A percentile compares a stretch with the other conserved stretches of the same genome.
phyloP scores from a whole-genome alignment of 2,113 vertebrate species.

The Acanthisitta chloris region DNA sequence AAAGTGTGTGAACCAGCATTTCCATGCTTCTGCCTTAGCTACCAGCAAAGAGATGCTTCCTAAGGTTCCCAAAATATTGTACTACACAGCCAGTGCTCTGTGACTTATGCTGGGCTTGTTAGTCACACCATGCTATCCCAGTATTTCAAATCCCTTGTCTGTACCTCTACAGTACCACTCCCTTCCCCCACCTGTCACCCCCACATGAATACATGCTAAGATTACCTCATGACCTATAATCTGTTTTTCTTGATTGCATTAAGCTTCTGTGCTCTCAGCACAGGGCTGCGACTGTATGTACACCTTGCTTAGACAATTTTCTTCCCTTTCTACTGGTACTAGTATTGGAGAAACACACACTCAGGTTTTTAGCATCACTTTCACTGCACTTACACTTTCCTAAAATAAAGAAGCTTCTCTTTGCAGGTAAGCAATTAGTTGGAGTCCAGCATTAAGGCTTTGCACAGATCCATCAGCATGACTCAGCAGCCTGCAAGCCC shows the following conservation, averaged over 20 bases:
- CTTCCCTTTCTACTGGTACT: not conserved
- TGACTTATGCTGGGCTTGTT: not conserved
- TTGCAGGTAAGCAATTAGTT: not conserved
- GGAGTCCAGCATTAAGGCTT: not conserved
- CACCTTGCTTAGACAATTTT: not conserved
- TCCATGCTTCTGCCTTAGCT: not conserved
- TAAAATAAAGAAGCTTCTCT: not conserved
- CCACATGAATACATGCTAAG: not conserved
- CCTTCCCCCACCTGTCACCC: accelerated
- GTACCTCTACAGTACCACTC: not conserved
- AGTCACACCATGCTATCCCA: not conserved
- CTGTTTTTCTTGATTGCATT: not conserved
- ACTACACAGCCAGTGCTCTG: not conserved
- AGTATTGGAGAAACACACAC: not conserved
- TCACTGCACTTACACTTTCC: not conserved
- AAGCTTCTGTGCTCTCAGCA: not conserved
- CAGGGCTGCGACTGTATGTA: not conserved
- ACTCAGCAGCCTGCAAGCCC: constrained; percentile 23
- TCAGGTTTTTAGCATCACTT: not conserved
- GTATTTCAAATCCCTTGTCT: not conserved
- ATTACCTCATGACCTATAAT: not conserved
- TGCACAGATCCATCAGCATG: not conserved
- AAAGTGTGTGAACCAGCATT: not conserved
- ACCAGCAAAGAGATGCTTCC: not conserved
- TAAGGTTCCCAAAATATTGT: not conserved